Base-by-base conservation (phyloP, 2,888 invertebrate genomes). In the Cosmopolites sordidus region DNA sequence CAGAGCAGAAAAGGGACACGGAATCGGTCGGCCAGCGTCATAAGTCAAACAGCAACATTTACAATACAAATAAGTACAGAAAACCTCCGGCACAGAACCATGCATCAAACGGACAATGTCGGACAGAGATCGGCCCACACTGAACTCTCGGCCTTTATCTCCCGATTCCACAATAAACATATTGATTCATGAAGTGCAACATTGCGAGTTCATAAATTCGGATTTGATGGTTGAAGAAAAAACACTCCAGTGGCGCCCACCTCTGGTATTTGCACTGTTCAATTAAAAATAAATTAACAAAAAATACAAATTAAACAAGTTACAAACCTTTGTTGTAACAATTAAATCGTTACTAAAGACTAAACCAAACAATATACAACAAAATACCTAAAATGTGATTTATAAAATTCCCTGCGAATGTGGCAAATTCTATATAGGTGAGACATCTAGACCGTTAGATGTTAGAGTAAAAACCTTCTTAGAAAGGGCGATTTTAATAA, bases 1-100 rank as follows among this genome's bases (percentile, higher is more conserved):
- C 16, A 43, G 14, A 47, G 47, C 14, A 18, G 43, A 43, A 44
- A 22, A 30, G 44, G 16, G 9, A 51, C 47, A 45, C 42, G 44
- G 38, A 40, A 51, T 48, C 29, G 41, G 29, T 27, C 38, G 45
- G 48, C 33, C 38, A 41, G 14, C 29, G 16, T 50, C 51, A 54
- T 57, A 54, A 57, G 57, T 57, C 57, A 57, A 51, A 51, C 45
- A 38, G 43, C 33, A 52, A 51, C 56, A 60, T 60, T 58, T 58
- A 58, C 62, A 60, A 65, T 59, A 65, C 66, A 64, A 66, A 65
- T 65, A 64, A 64, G 63, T 62, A 66, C 66, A 65, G 56, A 56
- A 57, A 62, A 66, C 56, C 61, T 56, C 57, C 52, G 50, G 56
- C 51, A 51, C 51, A 60, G 52, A 58, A 43, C 60, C 62, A 64